phyloP scores from a whole-genome alignment of 92 coral and sea anemone genomes.

The Zoanthus sansibaricus region DNA sequence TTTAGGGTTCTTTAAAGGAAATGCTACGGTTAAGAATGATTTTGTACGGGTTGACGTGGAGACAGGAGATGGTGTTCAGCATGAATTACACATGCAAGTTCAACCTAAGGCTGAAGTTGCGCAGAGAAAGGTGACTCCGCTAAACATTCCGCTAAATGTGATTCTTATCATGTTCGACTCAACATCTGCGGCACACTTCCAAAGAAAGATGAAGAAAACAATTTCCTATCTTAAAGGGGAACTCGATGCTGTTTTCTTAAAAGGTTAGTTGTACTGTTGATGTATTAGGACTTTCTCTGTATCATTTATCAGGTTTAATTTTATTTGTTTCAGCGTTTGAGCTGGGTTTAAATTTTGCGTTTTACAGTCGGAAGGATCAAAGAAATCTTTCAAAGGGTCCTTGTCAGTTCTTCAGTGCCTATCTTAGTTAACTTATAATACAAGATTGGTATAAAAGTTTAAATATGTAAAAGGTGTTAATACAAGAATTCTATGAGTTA shows the following conservation, averaged over 20 bases:
- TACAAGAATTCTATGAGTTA: no score
- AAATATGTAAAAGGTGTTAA: no score
- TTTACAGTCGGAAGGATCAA: no score
- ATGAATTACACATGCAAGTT: slow-evolving; percentile 69
- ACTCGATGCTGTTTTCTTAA: slow-evolving; percentile 61
- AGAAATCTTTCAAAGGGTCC: no score
- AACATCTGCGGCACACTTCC: slow-evolving; percentile 81
- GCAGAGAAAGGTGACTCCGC: slow-evolving; percentile 47
- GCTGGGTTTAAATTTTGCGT: no score
- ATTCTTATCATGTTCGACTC: slow-evolving; percentile 85
- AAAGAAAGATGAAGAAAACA: slow-evolving; percentile 76
- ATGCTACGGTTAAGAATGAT: slow-evolving; percentile 62
- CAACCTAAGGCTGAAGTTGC: slow-evolving; percentile 71
- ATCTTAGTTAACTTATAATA: no score
- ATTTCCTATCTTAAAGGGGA: slow-evolving; percentile 54
- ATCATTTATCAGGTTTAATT: no score
- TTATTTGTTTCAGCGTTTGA: no score
- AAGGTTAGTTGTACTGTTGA: slow-evolving; percentile 46
- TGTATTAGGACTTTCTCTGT: no score
- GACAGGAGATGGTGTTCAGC: slow-evolving; percentile 27
- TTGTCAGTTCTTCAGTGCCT: no score
- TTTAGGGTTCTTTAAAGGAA: slow-evolving; percentile 61
- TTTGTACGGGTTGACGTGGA: slow-evolving; percentile 80
- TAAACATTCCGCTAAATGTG: slow-evolving; percentile 73
- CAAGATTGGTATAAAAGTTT: no score